Base-by-base conservation (phyloP, 2,113 vertebrate species). In the Cromileptes altivelis region DNA sequence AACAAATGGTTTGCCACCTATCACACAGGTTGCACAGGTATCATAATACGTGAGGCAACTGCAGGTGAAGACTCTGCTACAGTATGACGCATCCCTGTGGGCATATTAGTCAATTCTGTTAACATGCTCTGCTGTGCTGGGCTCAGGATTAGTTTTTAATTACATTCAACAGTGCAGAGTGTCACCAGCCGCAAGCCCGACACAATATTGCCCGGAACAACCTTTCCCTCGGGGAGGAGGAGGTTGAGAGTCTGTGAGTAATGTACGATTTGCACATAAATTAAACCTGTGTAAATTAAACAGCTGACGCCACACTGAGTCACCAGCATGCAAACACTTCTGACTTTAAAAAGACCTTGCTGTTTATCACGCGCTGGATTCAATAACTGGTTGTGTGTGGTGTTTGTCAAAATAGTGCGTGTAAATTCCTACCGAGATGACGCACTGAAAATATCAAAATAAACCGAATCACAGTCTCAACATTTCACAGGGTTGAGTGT, bases 71-170 rank as follows among this genome's bases (percentile, higher is more conserved):
- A 47, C 49, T 56, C 55, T 50, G 49, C 82, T 52, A 23, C 42
- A 61, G 25, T 58, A 40, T 8, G 72, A 85, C 57, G 50, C 45
- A n/a, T 81, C 77, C 80, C 80, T 60, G 19, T 30, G 81, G 83
- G 70, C 56, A 60, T 37, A 81, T 90, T 85, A 87, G 73, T 82
- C 82, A 78, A 68, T 81, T 71, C 56, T 85, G 52, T 86, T 82
- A 89, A 77, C 89, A 84, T 18, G 45, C n/a, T 85, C 85, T 47
- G 60, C 84, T 81, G 77, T 77, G 62, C 79, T 56, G 70, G 56
- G 85, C 78, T 75, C 64, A 0, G 13, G 71, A 86, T 93, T 85
- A 70, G 57, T 65, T 89, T 85, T 89, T 91, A 92, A 92, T 92
- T 85, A 88, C 67, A 80, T 72, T 81, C 57, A 77, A 67, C 64